A percentile compares a stretch with the other conserved stretches of the same genome.
phyloP scores from a whole-genome alignment of 2,888 invertebrate genomes.

The Hetaerina titia region DNA sequence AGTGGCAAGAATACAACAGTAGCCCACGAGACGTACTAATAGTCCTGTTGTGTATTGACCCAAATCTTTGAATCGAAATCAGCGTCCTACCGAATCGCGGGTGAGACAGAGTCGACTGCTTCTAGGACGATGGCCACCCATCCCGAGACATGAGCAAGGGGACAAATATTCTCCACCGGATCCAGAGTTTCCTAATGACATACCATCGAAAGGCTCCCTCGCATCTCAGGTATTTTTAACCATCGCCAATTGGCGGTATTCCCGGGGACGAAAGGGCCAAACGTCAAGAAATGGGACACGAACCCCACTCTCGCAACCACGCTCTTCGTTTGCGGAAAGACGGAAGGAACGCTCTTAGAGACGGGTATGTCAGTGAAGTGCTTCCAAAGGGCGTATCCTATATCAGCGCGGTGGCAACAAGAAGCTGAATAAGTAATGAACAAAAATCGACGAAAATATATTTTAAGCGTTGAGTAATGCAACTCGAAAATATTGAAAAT shows the following conservation, averaged over 20 bases:
- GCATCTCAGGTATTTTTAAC: conserved; percentile 41
- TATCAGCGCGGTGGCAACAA: too few species aligned
- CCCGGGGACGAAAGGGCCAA: background rate
- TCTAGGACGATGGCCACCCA: background rate
- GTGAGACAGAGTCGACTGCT: background rate
- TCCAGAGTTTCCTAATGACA: conserved; percentile 10
- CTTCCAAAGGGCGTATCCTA: too few species aligned
- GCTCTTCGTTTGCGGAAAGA: background rate
- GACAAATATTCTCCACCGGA: background rate
- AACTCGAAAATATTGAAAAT: too few species aligned
- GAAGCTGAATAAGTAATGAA: too few species aligned
- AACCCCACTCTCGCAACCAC: background rate
- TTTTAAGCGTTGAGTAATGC: too few species aligned
- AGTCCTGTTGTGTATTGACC: too few species aligned
- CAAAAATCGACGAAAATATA: too few species aligned
- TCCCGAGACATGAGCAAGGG: background rate
- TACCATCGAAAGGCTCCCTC: conserved; percentile 17
- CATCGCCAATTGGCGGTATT: conserved; percentile 48
- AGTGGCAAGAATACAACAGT: too few species aligned
- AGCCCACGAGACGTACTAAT: too few species aligned
- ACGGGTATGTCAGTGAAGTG: too few species aligned
- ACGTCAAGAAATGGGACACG: background rate
- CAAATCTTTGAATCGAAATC: background rate
- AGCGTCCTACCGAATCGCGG: background rate
- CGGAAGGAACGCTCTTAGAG: too few species aligned